Evolutionary conservation across 2,797 vertebrate species (phyloP).

Genomic region (Myoxocephalus aenaeus): DNA sequence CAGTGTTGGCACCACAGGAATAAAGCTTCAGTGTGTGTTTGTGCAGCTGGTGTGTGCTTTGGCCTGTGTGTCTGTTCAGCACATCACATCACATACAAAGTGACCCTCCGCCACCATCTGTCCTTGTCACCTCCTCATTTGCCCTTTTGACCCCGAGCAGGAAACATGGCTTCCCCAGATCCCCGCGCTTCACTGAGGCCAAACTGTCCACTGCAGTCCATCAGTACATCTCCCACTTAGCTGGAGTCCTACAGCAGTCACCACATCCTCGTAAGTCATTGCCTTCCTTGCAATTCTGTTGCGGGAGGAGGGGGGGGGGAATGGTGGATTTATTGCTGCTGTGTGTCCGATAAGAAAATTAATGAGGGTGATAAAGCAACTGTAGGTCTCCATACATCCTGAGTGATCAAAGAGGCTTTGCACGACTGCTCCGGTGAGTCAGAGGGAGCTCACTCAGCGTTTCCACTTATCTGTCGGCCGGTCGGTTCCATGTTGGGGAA

Average conservation of each 20-base stretch:
- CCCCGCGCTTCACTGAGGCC: neutral
- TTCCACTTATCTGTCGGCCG: constrained; percentile 18
- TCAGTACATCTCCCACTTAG: neutral
- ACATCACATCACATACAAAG: neutral
- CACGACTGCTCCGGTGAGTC: constrained; percentile 51
- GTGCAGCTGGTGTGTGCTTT: constrained; percentile 6
- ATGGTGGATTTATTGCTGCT: constrained; percentile 38
- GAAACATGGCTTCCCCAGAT: constrained; percentile 15
- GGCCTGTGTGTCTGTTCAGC: neutral
- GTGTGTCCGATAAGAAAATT: constrained; percentile 59
- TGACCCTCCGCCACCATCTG: constrained; percentile 24
- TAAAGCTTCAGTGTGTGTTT: neutral
- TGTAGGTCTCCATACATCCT: constrained; percentile 49
- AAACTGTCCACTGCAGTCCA: constrained; percentile 4
- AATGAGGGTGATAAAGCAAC: constrained; percentile 64
- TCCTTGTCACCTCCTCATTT: constrained; percentile 18
- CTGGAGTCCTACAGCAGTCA: constrained; percentile 18
- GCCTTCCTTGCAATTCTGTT: constrained; percentile 37
- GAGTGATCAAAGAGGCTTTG: constrained; percentile 52
- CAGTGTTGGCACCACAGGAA: neutral
- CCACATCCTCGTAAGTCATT: constrained; percentile 63
- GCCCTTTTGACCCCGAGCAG: constrained; percentile 33
- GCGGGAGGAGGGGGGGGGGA: neutral
- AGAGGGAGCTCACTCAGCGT: constrained; percentile 38
- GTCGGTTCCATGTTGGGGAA: constrained; percentile 8